Conservation (phyloP, 2,113 vertebrate genomes). For the Beaufortia kweichowensis region DNA sequence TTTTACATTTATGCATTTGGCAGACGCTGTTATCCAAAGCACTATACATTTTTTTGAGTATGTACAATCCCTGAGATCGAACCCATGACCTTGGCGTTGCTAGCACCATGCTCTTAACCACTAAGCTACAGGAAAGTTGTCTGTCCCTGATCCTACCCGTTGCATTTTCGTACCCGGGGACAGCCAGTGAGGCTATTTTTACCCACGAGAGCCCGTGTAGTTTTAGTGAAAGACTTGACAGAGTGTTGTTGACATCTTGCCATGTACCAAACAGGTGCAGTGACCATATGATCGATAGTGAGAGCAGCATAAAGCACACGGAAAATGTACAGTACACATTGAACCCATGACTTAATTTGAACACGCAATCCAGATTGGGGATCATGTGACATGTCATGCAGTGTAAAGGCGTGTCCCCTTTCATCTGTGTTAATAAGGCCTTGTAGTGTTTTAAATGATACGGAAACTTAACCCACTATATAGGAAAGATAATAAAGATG, state of each 20-base stretch:
- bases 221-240: slow-evolving; percentile 30
- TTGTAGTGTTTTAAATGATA: slow-evolving; percentile 6
- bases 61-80: no score
- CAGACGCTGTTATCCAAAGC: no score
- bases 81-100: no score
- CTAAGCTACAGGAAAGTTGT: no score
- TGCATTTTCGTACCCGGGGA: slow-evolving; percentile 4
- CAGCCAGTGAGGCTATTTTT: slow-evolving; percentile 28
- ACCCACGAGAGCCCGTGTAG: slow-evolving; percentile 16
- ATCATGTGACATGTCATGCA: slow-evolving; percentile 21
- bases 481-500: neutral
- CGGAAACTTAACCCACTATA: neutral
- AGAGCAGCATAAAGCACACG: neutral
- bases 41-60: no score
- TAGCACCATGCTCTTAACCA: no score
- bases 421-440: slow-evolving; percentile 15
- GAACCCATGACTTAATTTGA: slow-evolving; percentile 5
- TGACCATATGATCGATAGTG: neutral
- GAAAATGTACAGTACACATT: slow-evolving; percentile 34
- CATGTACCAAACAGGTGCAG: slow-evolving; percentile 29
- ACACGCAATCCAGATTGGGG: slow-evolving; percentile 12
- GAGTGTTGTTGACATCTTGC: slow-evolving; percentile 21
- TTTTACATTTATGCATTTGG: no score
- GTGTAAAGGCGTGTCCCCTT: slow-evolving; percentile 19
- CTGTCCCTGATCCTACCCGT: slow-evolving; percentile 9